These are phyloP conservation scores for Geococcyx californianus DNA, from an alignment of 2,113 vertebrate genomes.

Conservation along the genomic window DNA sequence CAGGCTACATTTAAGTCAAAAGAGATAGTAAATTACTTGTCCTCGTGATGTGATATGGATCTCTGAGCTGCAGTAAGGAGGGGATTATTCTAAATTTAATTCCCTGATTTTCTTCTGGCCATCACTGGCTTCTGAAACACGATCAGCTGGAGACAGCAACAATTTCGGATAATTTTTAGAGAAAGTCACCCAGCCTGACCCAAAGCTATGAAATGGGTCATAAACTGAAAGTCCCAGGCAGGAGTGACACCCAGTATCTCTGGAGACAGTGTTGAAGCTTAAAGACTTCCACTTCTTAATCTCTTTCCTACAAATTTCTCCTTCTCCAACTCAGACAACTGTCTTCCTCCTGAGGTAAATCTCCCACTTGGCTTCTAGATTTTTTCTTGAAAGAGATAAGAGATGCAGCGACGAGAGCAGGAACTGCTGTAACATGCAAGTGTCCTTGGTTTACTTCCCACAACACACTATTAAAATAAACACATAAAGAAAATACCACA, in stretches of 20 bases:
- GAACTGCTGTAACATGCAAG: neutral
- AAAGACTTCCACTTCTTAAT: neutral
- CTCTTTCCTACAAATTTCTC: neutral
- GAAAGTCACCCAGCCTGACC: neutral
- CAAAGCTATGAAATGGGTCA: neutral
- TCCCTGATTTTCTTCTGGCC: neutral
- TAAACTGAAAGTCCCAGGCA: neutral
- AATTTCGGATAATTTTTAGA: neutral
- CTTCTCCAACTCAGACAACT: neutral
- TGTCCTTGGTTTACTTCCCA: neutral
- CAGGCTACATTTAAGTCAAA: neutral
- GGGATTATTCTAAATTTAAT: neutral
- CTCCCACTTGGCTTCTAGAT: neutral
- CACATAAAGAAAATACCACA: neutral
- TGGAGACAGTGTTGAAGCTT: neutral
- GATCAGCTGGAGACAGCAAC: neutral
- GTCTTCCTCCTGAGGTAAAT: neutral
- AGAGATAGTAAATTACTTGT: neutral
- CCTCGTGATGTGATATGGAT: neutral
- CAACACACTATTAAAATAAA: neutral
- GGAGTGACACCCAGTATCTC: neutral
- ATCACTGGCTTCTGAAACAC: neutral
- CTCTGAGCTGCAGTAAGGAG: neutral
- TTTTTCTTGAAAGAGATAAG: neutral
- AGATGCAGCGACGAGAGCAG: neutral